Base-by-base conservation (phyloP, 2,113 vertebrate genomes). In the Blennius ocellaris region DNA sequence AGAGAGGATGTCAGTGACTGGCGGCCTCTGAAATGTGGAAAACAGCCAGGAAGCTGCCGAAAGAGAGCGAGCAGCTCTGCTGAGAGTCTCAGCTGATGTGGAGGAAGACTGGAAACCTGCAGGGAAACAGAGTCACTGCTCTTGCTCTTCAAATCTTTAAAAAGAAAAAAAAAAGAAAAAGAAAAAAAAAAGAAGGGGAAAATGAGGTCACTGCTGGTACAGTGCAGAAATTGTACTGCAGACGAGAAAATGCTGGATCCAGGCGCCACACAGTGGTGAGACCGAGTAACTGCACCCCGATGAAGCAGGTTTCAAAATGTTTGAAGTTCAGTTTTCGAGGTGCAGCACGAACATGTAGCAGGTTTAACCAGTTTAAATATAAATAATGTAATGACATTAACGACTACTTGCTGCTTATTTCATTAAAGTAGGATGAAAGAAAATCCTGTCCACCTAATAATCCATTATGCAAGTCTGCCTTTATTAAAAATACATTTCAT, bases 251-350 rank as follows among this genome's bases (percentile, higher is more conserved):
- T 16, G 38, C 4, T 15, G 14, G 63, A 65, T 45, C 55, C 55
- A 81, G 60, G 68, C 73, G 70, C 89, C 91, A 83, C 74, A 30
- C 17, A 59, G 87, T 86, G 93, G 89, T 62, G n/a, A 67, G 30
- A n/a, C 5, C 14, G 21, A 52, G 40, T 10, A 62, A 56, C 8
- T 1, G 14, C 55, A 54, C 21, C 38, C 7, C 12, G 11, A 30
- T 2, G 21, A 30, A 30, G 21, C 21, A 30, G 21, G 21, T 30
- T 30, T 30, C 4, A 2, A 30, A 4, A 30, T 30, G 21, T 30
- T 30, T 30, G 2, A 30, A 30, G 21, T 30, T 30, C 21, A 30
- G 21, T 30, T n/a, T n/a, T 30, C 21, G 21, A 30, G 21, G 21
- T 4, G 21, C 21, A 30, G 21, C 21, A 30, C 21, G 21, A 30